Conservation (phyloP, 2,113 vertebrate species). For the Polyodon spathula region DNA sequence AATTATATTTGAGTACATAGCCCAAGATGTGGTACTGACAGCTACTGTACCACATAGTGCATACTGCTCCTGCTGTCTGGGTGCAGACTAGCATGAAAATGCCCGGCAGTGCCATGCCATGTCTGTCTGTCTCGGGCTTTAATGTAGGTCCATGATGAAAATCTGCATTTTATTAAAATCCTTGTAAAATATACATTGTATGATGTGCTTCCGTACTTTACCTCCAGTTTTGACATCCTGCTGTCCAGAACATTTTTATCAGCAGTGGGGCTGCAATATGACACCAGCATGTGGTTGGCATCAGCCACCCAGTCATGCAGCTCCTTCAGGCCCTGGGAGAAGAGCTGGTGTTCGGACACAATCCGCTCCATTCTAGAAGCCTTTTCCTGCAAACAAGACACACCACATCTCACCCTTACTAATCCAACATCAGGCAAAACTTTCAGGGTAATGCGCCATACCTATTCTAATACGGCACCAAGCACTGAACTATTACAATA, state of each 20-base stretch:
- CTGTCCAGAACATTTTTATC: constrained; percentile 83
- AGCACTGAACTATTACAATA: neutral
- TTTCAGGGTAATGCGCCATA: too few species aligned
- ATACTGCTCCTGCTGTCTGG: too few species aligned
- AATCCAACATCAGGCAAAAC: too few species aligned
- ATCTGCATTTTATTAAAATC: neutral
- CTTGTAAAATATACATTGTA: too few species aligned
- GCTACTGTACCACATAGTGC: too few species aligned
- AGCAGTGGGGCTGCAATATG: constrained; percentile 72
- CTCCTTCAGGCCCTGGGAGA: constrained; percentile 74
- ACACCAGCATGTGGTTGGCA: constrained; percentile 69
- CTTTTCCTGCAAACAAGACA: constrained; percentile 69
- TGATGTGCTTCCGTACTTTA: constrained; percentile 27
- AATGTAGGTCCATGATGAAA: neutral
- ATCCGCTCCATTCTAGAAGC: constrained; percentile 81
- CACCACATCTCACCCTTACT: neutral
- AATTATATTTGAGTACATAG: too few species aligned
- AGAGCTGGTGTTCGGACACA: constrained; percentile 82
- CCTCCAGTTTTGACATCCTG: constrained; percentile 87
- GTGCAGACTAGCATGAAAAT: too few species aligned
- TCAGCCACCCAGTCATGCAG: constrained; percentile 89
- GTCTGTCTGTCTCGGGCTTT: too few species aligned
- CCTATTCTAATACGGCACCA: too few species aligned
- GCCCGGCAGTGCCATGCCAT: too few species aligned
- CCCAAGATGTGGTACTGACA: too few species aligned